Evolutionary conservation across 2,797 vertebrate species (phyloP).

Genomic region (Chiloscyllium punctatum): DNA sequence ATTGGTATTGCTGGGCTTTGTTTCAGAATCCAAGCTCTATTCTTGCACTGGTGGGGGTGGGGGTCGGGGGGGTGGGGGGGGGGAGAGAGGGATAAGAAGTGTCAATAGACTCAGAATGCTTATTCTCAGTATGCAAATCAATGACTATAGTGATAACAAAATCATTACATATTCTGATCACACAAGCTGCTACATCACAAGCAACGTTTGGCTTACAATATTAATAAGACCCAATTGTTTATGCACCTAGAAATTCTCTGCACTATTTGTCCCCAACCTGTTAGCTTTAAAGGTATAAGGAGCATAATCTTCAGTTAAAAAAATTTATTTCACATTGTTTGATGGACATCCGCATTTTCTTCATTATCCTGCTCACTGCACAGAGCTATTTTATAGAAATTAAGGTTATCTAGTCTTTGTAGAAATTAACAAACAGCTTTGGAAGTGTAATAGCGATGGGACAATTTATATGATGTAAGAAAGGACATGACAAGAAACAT

Average conservation of each 20-base stretch:
- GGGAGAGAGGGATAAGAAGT: too few species aligned
- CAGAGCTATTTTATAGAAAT: neutral
- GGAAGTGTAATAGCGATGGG: neutral
- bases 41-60: neutral
- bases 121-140: conserved; percentile 4
- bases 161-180: neutral
- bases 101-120: neutral
- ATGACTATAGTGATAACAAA: neutral
- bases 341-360: neutral
- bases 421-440: neutral
- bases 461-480: neutral
- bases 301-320: neutral
- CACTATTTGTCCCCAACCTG: neutral
- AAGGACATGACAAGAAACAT: neutral
- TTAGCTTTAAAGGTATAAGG: neutral
- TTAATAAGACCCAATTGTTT: neutral
- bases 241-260: neutral
- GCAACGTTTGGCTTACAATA: neutral
- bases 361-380: too few species aligned
- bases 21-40: conserved; percentile 9
- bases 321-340: neutral
- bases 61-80: too few species aligned
- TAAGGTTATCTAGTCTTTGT: neutral
- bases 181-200: neutral
- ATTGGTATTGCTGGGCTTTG: neutral